Percentiles rank a stretch among this genome's conserved stretches.
Conservation (phyloP, 2,888 invertebrate species). For the Ectropis crepuscularia region DNA sequence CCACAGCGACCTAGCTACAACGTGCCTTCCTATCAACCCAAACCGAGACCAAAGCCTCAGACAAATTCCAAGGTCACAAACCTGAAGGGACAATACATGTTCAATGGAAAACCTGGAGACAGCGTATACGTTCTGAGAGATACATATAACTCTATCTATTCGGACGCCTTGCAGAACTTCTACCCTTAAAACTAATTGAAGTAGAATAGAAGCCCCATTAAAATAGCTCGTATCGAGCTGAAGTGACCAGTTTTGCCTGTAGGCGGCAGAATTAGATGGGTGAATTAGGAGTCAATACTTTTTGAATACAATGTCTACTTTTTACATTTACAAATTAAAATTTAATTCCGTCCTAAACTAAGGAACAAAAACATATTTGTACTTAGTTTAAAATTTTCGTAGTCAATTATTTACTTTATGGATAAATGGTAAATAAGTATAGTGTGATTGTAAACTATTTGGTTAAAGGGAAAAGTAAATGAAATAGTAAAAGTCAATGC, state of each 20-base stretch:
- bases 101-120: constrained; percentile 91
- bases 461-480: too few species aligned
- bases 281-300: constrained; percentile 41
- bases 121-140: constrained; percentile 87
- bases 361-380: too few species aligned
- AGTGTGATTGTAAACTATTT: too few species aligned
- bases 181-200: constrained; percentile 82
- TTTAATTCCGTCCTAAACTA: constrained; percentile 1
- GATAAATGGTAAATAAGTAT: too few species aligned
- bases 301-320: constrained; percentile 3
- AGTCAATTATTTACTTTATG: too few species aligned
- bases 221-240: constrained; percentile 80
- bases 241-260: constrained; percentile 46
- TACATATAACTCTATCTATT: constrained; percentile 87
- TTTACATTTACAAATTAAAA: constrained; percentile 1
- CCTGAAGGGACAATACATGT: constrained; percentile 90
- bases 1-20: constrained; percentile 68
- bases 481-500: too few species aligned
- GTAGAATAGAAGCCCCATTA: constrained; percentile 49
- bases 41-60: constrained; percentile 79
- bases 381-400: too few species aligned
- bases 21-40: constrained; percentile 69
- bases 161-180: constrained; percentile 88
- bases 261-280: constrained; percentile 42
- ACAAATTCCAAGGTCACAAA: constrained; percentile 88